These are phyloP conservation scores for Mayetiola destructor DNA, from an alignment of 2,888 invertebrate genomes.

Conservation along the genomic window DNA sequence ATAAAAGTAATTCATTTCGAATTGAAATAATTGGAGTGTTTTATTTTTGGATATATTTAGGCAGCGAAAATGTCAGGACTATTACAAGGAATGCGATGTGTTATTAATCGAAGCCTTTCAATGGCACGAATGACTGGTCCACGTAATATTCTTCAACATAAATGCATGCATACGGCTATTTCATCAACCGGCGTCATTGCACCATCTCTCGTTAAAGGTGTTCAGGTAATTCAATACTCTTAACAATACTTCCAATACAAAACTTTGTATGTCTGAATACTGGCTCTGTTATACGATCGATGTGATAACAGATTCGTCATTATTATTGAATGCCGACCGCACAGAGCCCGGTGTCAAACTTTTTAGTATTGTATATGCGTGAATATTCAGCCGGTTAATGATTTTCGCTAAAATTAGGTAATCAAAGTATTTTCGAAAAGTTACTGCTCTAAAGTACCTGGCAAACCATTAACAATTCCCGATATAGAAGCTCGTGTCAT, in stretches of 20 bases:
- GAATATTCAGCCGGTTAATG: too few relatives aligned
- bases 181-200: background rate
- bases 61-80: conserved; percentile 8
- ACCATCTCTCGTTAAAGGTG: conserved; percentile 2
- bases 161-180: background rate
- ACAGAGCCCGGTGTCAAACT: background rate
- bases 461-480: conserved; percentile 34
- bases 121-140: conserved; percentile 5
- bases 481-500: conserved; percentile 68
- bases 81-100: conserved; percentile 13
- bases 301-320: too few relatives aligned
- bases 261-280: background rate
- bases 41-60: background rate
- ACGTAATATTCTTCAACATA: conserved; percentile 13
- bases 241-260: background rate
- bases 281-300: background rate
- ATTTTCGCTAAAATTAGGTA: background rate
- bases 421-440: background rate
- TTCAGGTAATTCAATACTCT: conserved; percentile 2
- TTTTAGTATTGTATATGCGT: too few relatives aligned
- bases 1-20: too few relatives aligned
- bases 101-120: conserved; percentile 5
- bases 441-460: background rate
- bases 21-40: too few relatives aligned
- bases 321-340: too few relatives aligned